phyloP scores from a whole-genome alignment of 2,888 invertebrate species.

The Troides oblongomaculatus region DNA sequence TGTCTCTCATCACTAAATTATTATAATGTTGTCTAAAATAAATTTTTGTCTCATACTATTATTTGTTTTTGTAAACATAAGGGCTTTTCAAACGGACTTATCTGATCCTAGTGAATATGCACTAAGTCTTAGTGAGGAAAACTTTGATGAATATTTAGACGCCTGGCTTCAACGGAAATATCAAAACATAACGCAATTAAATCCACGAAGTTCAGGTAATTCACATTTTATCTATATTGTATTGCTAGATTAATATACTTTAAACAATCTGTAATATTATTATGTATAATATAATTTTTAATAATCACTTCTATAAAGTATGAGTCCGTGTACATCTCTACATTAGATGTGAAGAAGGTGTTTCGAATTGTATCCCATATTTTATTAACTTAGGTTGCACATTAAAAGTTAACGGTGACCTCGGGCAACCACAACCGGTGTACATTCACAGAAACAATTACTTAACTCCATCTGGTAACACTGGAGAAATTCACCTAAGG shows the following conservation, averaged over 20 bases:
- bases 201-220: constrained; percentile 49
- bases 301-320: too few species aligned
- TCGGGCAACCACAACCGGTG: constrained; percentile 79
- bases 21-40: background rate
- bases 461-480: constrained; percentile 49
- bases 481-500: constrained; percentile 49
- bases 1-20: background rate
- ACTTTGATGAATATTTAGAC: constrained; percentile 72
- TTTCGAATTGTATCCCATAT: background rate
- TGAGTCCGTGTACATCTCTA: too few species aligned
- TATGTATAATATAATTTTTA: too few species aligned
- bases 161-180: constrained; percentile 57
- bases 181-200: constrained; percentile 38
- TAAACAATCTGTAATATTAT: too few species aligned
- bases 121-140: constrained; percentile 61
- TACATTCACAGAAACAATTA: constrained; percentile 66
- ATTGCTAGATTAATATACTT: background rate
- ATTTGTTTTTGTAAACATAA: background rate
- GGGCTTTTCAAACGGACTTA: constrained; percentile 40
- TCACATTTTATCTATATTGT: constrained; percentile 12
- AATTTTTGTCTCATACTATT: background rate
- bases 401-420: constrained; percentile 66
- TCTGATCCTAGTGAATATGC: constrained; percentile 63
- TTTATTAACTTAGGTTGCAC: constrained; percentile 53
- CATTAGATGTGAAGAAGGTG: too few species aligned